Base-by-base conservation (phyloP, 1,140 invertebrate genomes). In the Helicoverpa armigera region DNA sequence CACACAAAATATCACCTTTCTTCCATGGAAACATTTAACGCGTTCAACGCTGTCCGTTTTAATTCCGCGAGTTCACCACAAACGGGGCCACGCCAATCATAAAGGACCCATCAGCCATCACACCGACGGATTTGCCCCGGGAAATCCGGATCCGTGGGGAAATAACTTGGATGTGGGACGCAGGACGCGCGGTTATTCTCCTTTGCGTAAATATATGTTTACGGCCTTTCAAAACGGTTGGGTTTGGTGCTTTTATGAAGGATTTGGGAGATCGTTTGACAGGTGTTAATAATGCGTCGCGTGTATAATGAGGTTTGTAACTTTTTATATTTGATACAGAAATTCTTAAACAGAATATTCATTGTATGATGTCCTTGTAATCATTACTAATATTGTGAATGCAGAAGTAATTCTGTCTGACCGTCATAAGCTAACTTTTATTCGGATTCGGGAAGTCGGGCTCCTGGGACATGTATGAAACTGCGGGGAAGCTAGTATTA, bases 31-130 rank as follows among this genome's bases (percentile, higher is more conserved):
- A 54, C 69, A 29, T 53, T 53, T 53, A 72, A 72, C 50, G 50
- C 13, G 18, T 50, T 16, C 12, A 72, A 1, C 1, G 11, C 2
- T 14, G 31, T 29, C 31, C 18, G 72, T 48, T 65, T 74, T 78
- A 82, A 82, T 72, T 53, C 18, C 58, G 23, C 81, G 23, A 48
- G 16, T 82, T 77, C 58, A 12, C 54, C 13, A 58, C 56, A 82
- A 73, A 51, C 74, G 56, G 70, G 50, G 31, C 43, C 56, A 35
- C 70, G 53, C 53, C 53, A 43, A 73, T 73, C 70, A 73, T 58
- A 58, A 72, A 58, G 70, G 70, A 29, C 23, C 23, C 23, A 23
- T 23, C 23, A 23, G 29, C 12, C 53, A 58, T 61, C 73, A 75
- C 56, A 50, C 58, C 11, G 58, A 16, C 73, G 73, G 73, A 23